phyloP scores from a whole-genome alignment of 1,140 invertebrate genomes.

The Drosophila kikkawai region DNA sequence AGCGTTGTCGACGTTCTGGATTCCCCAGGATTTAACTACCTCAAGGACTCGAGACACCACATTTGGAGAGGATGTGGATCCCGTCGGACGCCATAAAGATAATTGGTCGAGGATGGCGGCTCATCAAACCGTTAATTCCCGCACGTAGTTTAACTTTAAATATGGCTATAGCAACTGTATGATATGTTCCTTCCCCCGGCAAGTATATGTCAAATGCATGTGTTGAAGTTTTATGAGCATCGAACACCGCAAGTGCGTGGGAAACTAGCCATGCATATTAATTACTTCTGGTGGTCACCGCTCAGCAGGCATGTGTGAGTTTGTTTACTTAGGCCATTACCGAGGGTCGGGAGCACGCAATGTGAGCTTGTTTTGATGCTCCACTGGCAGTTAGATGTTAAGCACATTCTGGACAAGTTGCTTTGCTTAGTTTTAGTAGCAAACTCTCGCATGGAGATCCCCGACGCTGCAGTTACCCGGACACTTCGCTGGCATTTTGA shows the following conservation, averaged over 20 bases:
- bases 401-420: not conserved
- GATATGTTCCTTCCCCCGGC: not conserved
- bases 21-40: constrained; percentile 14
- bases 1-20: constrained; percentile 20
- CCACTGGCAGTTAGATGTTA: constrained; percentile 8
- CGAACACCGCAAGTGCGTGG: constrained; percentile 5
- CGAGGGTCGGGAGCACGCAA: not conserved
- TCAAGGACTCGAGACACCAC: not conserved
- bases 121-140: constrained; percentile 25
- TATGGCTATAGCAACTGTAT: constrained; percentile 8
- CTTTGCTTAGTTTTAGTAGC: not conserved
- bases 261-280: constrained; percentile 25
- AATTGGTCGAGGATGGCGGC: constrained; percentile 25
- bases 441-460: not conserved
- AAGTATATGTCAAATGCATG: not conserved
- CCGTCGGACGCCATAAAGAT: constrained; percentile 32
- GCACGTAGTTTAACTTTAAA: constrained; percentile 39
- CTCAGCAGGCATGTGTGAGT: not conserved
- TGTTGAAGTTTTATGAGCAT: constrained; percentile 3
- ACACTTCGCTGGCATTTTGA: constrained; percentile 19
- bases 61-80: not conserved
- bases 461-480: not conserved
- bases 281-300: constrained; percentile 29
- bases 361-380: constrained; percentile 3
- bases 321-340: not conserved